Percentiles rank a stretch among this genome's conserved stretches.
These are phyloP conservation scores for Nomada lathburiana DNA, from an alignment of 2,888 invertebrate species.

Conservation along the genomic window DNA sequence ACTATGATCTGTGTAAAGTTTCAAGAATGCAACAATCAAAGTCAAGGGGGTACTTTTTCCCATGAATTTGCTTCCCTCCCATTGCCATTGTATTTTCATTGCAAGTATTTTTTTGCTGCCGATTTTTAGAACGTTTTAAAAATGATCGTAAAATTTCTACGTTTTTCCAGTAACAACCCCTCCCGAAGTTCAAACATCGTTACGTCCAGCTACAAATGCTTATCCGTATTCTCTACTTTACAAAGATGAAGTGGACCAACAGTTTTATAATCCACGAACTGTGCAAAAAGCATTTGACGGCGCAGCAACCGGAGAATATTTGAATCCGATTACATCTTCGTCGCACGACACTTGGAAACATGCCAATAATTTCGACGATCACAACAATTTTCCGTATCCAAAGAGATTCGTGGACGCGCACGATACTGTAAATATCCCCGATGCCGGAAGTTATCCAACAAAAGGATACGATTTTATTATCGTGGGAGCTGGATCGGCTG, in stretches of 20 bases:
- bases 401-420: background rate
- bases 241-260: background rate
- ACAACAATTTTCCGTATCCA: background rate
- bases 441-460: slow-evolving; percentile 20
- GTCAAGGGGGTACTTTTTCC: too few relatives aligned
- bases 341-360: background rate
- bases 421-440: slow-evolving; percentile 13
- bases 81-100: too few relatives aligned
- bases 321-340: background rate
- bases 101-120: too few relatives aligned
- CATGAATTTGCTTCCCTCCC: too few relatives aligned
- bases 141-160: too few relatives aligned
- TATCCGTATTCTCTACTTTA: too few relatives aligned
- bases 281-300: background rate
- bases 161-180: too few relatives aligned
- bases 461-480: slow-evolving; percentile 85
- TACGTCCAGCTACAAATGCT: background rate
- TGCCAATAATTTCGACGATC: background rate
- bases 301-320: background rate
- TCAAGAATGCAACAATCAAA: too few relatives aligned
- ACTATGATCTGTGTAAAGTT: too few relatives aligned
- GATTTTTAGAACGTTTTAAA: too few relatives aligned
- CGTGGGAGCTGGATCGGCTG: slow-evolving; percentile 86
- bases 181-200: too few relatives aligned
- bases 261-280: too few relatives aligned